Conservation (phyloP, 2,888 invertebrate species). For the Xestia sexstrigata region DNA sequence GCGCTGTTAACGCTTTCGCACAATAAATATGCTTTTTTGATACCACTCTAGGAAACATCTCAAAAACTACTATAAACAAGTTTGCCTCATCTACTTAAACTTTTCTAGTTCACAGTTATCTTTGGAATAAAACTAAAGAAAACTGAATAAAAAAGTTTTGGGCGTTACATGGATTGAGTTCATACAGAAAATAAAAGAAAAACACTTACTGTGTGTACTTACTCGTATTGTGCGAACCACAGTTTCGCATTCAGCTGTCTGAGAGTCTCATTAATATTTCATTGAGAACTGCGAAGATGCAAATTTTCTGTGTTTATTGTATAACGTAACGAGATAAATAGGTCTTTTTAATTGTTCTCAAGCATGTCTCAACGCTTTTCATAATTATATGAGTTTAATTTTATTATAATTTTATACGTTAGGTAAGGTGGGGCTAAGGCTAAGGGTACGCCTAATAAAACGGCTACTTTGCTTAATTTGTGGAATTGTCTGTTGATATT, state of each 20-base stretch:
- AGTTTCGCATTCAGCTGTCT: conserved; percentile 22
- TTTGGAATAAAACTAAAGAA: conserved; percentile 53
- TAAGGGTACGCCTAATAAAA: conserved; percentile 38
- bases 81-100: conserved; percentile 41
- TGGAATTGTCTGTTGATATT: conserved; percentile 57
- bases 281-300: conserved; percentile 43
- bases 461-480: conserved; percentile 52
- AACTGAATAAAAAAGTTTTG: conserved; percentile 53
- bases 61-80: conserved; percentile 46
- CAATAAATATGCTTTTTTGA: background rate
- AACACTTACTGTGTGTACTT: conserved; percentile 28
- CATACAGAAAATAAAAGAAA: conserved; percentile 31
- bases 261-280: conserved; percentile 61
- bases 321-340: conserved; percentile 31
- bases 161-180: conserved; percentile 37
- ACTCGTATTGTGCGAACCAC: conserved; percentile 9
- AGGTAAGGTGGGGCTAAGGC: conserved; percentile 17
- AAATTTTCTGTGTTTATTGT: conserved; percentile 52
- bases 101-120: conserved; percentile 53
- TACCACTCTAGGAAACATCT: conserved; percentile 4
- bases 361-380: conserved; percentile 27
- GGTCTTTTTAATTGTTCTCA: conserved; percentile 40
- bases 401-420: conserved; percentile 40
- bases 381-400: conserved; percentile 50
- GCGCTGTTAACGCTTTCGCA: background rate